Percentiles rank a stretch among this genome's conserved stretches.
These are phyloP conservation scores for Cyprinella venusta DNA, from an alignment of 2,797 vertebrate genomes.

Conservation along the genomic window DNA sequence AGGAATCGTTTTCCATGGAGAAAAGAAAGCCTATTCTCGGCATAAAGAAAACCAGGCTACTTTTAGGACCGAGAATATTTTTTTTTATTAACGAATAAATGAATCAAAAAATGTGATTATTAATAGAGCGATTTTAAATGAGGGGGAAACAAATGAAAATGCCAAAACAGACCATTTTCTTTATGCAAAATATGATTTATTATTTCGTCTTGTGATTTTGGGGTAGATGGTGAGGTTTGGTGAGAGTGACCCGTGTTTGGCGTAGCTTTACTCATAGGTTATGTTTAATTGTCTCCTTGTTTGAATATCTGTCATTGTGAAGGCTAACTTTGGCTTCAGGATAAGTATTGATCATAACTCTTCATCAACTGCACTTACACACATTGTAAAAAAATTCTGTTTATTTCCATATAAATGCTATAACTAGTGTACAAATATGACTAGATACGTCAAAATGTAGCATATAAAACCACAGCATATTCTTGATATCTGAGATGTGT, in stretches of 20 bases:
- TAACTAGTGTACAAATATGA: background rate
- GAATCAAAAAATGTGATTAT: background rate
- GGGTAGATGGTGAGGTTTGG: background rate
- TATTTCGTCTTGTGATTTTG: background rate
- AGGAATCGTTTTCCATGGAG: no score
- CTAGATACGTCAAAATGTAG: background rate
- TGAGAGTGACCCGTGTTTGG: background rate
- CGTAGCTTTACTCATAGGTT: background rate
- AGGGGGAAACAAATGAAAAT: background rate
- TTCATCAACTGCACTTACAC: background rate
- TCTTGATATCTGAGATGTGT: background rate
- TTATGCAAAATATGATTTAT: no score
- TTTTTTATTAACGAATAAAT: background rate
- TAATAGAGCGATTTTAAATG: background rate
- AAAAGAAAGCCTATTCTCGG: background rate
- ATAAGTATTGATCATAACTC: background rate
- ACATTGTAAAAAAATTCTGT: no score
- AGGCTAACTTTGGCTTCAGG: background rate
- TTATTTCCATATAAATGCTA: no score
- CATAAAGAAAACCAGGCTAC: background rate
- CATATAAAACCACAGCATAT: background rate
- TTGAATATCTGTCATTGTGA: background rate
- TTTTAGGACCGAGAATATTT: no score
- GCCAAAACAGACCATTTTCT: background rate
- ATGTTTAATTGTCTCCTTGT: background rate